Evolutionary conservation across 1,140 invertebrate genomes (phyloP).

Genomic region (Lutraria rhynchaena): DNA sequence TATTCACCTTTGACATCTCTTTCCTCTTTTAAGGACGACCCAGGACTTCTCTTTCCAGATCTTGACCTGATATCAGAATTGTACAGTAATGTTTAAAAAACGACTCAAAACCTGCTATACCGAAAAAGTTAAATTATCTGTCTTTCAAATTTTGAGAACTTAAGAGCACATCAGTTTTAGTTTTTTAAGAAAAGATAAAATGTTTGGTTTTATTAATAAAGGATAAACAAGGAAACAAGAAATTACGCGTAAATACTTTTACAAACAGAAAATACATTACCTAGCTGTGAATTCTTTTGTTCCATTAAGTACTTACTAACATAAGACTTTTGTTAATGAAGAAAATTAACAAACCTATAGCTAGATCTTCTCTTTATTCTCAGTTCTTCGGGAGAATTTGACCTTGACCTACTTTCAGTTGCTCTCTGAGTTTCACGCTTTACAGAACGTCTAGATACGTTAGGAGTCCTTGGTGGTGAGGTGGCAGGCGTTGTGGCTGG

Average conservation of each 20-base stretch:
- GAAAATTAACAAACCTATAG: slow-evolving; percentile 33
- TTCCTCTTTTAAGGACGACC: not conserved
- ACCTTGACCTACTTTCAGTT: slow-evolving; percentile 48
- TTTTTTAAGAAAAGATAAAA: not conserved
- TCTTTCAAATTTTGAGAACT: too few relatives aligned
- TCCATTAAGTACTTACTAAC: not conserved
- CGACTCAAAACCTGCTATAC: too few relatives aligned
- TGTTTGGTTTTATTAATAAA: not conserved
- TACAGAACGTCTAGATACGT: not conserved
- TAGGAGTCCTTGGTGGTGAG: slow-evolving; percentile 51
- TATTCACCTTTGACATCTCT: not conserved
- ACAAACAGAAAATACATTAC: not conserved
- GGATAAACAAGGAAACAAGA: not conserved
- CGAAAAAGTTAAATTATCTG: too few relatives aligned
- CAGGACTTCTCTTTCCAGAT: slow-evolving; percentile 20
- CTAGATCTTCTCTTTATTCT: slow-evolving; percentile 42
- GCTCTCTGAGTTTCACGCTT: slow-evolving; percentile 39
- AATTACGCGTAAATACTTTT: not conserved
- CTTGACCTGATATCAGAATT: slow-evolving; percentile 16
- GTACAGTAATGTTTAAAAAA: not conserved
- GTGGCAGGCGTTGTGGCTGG: slow-evolving; percentile 21
- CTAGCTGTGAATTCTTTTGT: not conserved
- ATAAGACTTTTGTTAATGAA: not conserved
- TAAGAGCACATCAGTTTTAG: not conserved
- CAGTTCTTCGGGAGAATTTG: slow-evolving; percentile 29